These are phyloP conservation scores for Asarcornis scutulata DNA, from an alignment of 2,113 vertebrate genomes.

Conservation along the genomic window DNA sequence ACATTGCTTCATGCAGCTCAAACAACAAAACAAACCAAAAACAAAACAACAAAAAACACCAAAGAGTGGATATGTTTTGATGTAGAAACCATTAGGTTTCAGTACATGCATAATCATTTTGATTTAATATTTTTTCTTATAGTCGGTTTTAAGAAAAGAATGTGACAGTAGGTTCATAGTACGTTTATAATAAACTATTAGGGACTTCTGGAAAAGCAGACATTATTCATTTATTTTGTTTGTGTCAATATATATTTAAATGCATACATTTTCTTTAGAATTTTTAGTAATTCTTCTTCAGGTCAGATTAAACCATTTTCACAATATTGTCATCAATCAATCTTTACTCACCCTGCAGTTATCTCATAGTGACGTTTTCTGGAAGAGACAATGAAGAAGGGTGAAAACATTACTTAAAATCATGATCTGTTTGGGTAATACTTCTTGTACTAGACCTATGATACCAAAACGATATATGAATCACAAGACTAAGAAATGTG, in stretches of 20 bases:
- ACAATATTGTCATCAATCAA: constrained; percentile 55
- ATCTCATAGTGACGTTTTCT: neutral
- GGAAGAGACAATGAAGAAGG: neutral
- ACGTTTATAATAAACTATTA: neutral
- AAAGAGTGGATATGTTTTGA: neutral
- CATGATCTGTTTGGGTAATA: constrained; percentile 38
- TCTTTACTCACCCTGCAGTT: neutral
- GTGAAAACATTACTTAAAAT: neutral
- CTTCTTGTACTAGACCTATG: constrained; percentile 58
- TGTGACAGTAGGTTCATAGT: neutral
- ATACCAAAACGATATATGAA: constrained; percentile 46
- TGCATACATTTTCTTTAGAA: neutral
- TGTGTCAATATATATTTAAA: neutral
- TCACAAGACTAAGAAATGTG: neutral
- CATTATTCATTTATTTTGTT: neutral
- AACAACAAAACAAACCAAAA: neutral
- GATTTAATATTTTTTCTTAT: neutral
- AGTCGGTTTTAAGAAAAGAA: neutral
- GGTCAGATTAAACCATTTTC: constrained; percentile 59
- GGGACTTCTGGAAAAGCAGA: neutral
- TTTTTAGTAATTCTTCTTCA: constrained; percentile 36
- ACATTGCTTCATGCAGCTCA: neutral
- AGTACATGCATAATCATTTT: neutral
- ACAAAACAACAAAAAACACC: neutral
- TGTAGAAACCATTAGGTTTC: neutral